Evolutionary conservation across 2,888 invertebrate species (phyloP), one percentile per base, ranked within the genome.

Genomic region (Dasysyrphus tricinctus): DNA sequence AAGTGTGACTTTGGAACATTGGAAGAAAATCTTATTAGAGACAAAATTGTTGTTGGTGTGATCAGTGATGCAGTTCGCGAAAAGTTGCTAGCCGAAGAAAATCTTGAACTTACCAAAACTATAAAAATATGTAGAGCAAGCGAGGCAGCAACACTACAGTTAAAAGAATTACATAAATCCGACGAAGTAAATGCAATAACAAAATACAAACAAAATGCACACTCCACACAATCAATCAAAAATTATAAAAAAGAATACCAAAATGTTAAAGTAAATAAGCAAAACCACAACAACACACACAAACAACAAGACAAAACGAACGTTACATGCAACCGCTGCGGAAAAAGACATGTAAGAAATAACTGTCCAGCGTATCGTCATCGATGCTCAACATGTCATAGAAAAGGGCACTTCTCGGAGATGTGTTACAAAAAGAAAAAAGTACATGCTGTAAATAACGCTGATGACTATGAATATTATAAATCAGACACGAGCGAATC

Each of bases 71-170:
- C 51, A 3, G n/a, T 75, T 54, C 61, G 51, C 6, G 65, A 75
- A 75, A 75, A 75, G 7, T 54, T 75, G 19, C 9, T 65, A 12
- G 11, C 75, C 9, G 65, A 75, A 47, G 65, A 65, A 16, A n/a
- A 63, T 34, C 19, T 51, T 1, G 14, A 11, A 9, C 24, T 75
- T 2, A 14, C 3, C 2, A 69, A 37, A 69, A 42, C 59, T 3
- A 39, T 77, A 5, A 29, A 69, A 69, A 67, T 77, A 69, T 69
- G 76, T 59, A 57, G 49, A 69, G 69, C 76, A 32, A 69, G 69
- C 16, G 76, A 77, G 37, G 51, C 39, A 29, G 59, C 69, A n/a
- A n/a, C n/a, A n/a, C n/a, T n/a, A n/a, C n/a, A n/a, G n/a, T n/a
- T n/a, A n/a, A n/a, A n/a, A n/a, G 76, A 69, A 29, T 14, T 59